A percentile compares a stretch with the other conserved stretches of the same genome.
Conservation (phyloP, 2,797 vertebrate species). For the Falco rusticolus region DNA sequence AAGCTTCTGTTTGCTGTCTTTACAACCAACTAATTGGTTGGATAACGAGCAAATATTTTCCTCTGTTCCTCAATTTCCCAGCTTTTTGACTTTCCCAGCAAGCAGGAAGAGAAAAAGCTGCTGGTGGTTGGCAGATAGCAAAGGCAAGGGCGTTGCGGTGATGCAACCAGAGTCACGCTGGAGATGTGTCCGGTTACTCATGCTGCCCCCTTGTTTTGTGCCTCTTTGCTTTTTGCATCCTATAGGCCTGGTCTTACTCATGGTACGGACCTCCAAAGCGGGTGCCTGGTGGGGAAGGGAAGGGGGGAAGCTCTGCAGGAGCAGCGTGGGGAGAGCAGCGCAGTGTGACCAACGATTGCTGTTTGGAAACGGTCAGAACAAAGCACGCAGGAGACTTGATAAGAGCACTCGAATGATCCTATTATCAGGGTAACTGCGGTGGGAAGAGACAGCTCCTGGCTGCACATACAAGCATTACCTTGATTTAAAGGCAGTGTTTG, state of each 20-base stretch:
- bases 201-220: neutral
- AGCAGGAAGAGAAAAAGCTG: slow-evolving; percentile 20
- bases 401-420: slow-evolving; percentile 19
- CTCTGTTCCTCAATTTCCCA: slow-evolving; percentile 49
- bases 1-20: slow-evolving; percentile 52
- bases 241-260: fast-evolving
- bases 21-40: slow-evolving; percentile 51
- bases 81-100: neutral
- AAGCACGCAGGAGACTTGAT: neutral
- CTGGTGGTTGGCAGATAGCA: neutral
- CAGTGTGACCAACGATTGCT: neutral
- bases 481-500: slow-evolving; percentile 46
- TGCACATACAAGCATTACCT: neutral
- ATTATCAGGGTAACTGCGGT: slow-evolving; percentile 9
- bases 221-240: neutral
- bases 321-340: neutral
- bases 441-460: neutral
- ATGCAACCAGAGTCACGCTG: fast-evolving
- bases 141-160: neutral
- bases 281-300: neutral
- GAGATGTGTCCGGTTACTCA: neutral
- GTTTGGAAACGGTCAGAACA: neutral
- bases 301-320: neutral
- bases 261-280: neutral
- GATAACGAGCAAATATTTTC: slow-evolving; percentile 55